phyloP scores from a whole-genome alignment of 2,797 vertebrate species.

The Salarias fasciatus region DNA sequence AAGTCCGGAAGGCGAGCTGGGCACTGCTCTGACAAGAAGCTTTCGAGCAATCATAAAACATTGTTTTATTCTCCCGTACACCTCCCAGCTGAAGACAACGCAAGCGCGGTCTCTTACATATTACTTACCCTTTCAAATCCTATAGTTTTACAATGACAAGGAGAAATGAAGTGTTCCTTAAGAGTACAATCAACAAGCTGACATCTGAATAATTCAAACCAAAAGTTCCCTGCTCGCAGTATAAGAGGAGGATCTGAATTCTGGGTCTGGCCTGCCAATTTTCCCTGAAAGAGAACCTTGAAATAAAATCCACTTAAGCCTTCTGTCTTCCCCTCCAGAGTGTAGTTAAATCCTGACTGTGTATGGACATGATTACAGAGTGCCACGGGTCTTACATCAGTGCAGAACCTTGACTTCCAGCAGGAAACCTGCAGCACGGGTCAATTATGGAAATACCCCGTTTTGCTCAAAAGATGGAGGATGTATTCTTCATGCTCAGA shows the following conservation, averaged over 20 bases:
- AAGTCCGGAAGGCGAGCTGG: neutral
- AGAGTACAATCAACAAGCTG: conserved; percentile 56
- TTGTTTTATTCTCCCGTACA: neutral
- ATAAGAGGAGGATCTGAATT: conserved; percentile 52
- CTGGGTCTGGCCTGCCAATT: conserved; percentile 60
- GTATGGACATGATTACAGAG: conserved; percentile 78
- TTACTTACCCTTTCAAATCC: conserved; percentile 35
- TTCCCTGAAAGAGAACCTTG: conserved; percentile 73
- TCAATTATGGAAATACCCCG: conserved; percentile 68
- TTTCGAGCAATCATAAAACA: neutral
- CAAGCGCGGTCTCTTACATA: conserved; percentile 28
- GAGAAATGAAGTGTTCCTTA: conserved; percentile 56
- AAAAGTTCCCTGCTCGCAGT: conserved; percentile 60
- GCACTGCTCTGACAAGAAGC: conserved; percentile 10
- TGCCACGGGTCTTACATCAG: conserved; percentile 73
- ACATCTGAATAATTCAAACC: conserved; percentile 76
- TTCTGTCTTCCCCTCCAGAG: conserved; percentile 72
- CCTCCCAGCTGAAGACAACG: conserved; percentile 5
- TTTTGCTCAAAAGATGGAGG: conserved; percentile 63
- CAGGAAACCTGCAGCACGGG: conserved; percentile 75
- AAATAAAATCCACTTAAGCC: conserved; percentile 81
- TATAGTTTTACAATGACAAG: conserved; percentile 44
- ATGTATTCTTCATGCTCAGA: conserved; percentile 57
- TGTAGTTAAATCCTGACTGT: conserved; percentile 72
- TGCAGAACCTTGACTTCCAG: conserved; percentile 73